Evolutionary conservation across 2,797 vertebrate species (phyloP).

Genomic region (Gadopsis bispinosus): DNA sequence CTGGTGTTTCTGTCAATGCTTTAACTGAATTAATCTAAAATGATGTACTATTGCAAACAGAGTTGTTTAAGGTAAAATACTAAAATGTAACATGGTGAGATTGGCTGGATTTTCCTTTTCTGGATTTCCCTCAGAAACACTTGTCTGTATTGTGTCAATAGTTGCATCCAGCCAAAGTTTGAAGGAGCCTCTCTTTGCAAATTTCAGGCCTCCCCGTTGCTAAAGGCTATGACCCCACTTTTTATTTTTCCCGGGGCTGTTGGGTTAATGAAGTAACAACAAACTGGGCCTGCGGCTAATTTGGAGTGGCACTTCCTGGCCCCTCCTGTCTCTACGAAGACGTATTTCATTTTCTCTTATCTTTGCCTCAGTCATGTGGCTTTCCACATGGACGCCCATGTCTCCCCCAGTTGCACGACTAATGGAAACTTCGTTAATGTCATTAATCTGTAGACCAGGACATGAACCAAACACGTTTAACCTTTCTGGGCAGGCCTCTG

Average conservation of each 20-base stretch:
- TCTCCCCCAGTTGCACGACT: slow-evolving; percentile 90
- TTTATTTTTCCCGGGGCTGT: slow-evolving; percentile 92
- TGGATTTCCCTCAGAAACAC: slow-evolving; percentile 11
- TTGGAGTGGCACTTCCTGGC: slow-evolving; percentile 99
- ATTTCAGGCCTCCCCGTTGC: slow-evolving; percentile 80
- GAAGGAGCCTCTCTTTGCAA: slow-evolving; percentile 64
- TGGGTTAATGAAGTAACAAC: slow-evolving; percentile 98
- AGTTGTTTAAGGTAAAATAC: background rate
- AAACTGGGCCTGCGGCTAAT: slow-evolving; percentile 95
- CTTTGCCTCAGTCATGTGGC: slow-evolving; percentile 96
- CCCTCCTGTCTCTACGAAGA: slow-evolving; percentile 92
- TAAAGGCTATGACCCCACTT: slow-evolving; percentile 93
- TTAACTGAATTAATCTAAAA: too few species aligned
- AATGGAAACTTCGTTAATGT: slow-evolving; percentile 98
- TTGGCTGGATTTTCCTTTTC: slow-evolving; percentile 10
- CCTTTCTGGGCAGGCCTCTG: slow-evolving; percentile 64
- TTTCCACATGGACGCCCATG: slow-evolving; percentile 96
- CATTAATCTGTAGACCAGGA: slow-evolving; percentile 96
- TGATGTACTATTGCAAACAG: background rate
- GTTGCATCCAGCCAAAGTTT: slow-evolving; percentile 64
- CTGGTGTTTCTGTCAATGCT: background rate
- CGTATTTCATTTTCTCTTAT: slow-evolving; percentile 99
- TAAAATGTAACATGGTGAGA: background rate
- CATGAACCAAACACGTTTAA: slow-evolving; percentile 90
- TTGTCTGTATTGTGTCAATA: slow-evolving; percentile 42